phyloP scores from a whole-genome alignment of 2,888 invertebrate species.

The Rapana venosa region DNA sequence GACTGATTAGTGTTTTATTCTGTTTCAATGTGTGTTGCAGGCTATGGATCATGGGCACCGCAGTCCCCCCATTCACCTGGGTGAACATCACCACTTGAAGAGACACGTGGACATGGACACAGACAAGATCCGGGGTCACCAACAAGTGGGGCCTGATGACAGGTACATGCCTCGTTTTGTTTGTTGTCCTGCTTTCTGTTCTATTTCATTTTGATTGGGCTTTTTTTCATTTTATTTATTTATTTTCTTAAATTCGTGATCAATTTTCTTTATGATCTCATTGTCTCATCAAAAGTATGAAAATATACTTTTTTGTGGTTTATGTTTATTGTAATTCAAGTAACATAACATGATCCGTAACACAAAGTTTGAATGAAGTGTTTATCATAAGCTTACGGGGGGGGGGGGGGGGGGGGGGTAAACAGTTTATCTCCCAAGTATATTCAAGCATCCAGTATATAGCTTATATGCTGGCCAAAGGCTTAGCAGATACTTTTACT shows the following conservation, averaged over 20 bases:
- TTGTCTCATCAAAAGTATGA: too few species aligned
- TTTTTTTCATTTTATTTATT: background rate
- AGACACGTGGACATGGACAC: background rate
- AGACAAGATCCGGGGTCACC: background rate
- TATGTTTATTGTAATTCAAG: too few species aligned
- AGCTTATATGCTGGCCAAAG: background rate
- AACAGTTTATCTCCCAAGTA: too few species aligned
- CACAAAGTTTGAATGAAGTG: too few species aligned
- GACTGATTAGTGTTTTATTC: too few species aligned
- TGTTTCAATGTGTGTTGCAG: background rate
- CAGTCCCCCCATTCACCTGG: background rate
- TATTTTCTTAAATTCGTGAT: too few species aligned
- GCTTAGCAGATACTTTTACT: background rate
- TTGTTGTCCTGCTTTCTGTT: background rate
- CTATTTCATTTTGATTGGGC: background rate
- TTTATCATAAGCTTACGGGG: too few species aligned
- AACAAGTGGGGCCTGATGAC: background rate
- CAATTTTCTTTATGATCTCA: too few species aligned
- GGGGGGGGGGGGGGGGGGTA: too few species aligned
- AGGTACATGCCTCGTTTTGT: background rate
- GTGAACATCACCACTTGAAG: background rate
- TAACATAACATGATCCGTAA: too few species aligned
- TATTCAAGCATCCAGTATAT: background rate
- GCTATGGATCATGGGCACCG: background rate
- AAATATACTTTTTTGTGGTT: too few species aligned